These are phyloP conservation scores for Andrena marginata DNA, from an alignment of 2,888 invertebrate species.

Conservation along the genomic window DNA sequence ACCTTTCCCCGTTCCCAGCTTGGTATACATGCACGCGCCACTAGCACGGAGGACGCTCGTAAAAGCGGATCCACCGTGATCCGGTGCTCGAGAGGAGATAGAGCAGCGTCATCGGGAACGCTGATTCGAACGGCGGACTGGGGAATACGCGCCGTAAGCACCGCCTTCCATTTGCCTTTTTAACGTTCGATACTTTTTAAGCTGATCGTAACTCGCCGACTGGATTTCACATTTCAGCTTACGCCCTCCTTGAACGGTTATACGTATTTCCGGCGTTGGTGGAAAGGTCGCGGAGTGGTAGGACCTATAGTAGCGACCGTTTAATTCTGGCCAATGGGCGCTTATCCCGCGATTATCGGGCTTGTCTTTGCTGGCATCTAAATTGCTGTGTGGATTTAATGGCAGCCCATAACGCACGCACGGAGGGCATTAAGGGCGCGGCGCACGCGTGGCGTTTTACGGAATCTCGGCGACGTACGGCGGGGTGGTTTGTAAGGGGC, in stretches of 20 bases:
- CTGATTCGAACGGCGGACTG: not conserved
- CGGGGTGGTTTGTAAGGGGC: too few relatives aligned
- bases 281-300: not conserved
- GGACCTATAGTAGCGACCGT: not conserved
- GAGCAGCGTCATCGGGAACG: conserved; percentile 9
- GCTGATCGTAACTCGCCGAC: conserved; percentile 5
- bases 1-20: not conserved
- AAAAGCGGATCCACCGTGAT: conserved; percentile 15
- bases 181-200: conserved; percentile 7
- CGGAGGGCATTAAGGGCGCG: conserved; percentile 10
- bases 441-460: conserved; percentile 22
- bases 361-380: conserved; percentile 34
- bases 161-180: conserved; percentile 7
- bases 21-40: not conserved
- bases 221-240: not conserved
- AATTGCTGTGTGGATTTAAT: conserved; percentile 43
- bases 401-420: conserved; percentile 27
- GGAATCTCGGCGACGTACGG: conserved; percentile 7
- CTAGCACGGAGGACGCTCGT: conserved; percentile 11
- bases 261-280: too few relatives aligned
- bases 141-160: not conserved
- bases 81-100: not conserved
- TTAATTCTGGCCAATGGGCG: conserved; percentile 11
- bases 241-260: too few relatives aligned
- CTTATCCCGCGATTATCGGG: not conserved